Evolutionary conservation across 1,140 invertebrate genomes (phyloP).

Genomic region (Odontomachus brunneus): DNA sequence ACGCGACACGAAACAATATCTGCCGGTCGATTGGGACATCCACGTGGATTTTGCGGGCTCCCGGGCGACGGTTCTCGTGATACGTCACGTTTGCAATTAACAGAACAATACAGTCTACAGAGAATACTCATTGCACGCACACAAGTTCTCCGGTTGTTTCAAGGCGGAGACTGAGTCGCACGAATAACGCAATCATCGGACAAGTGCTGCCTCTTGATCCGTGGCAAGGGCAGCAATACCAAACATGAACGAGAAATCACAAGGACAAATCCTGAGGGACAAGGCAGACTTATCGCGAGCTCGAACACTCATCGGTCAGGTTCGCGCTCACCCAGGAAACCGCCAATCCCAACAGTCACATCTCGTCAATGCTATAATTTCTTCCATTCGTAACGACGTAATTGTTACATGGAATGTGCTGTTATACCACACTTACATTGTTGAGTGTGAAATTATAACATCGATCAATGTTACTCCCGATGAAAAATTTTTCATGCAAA

Average conservation of each 20-base stretch:
- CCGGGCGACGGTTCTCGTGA: constrained; percentile 6
- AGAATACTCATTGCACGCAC: constrained; percentile 32
- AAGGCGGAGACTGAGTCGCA: not conserved
- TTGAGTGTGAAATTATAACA: too few species aligned
- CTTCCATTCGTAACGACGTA: too few species aligned
- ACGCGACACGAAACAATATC: constrained; percentile 10
- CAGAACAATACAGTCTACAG: constrained; percentile 34
- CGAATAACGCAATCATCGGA: not conserved
- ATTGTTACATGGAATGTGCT: too few species aligned
- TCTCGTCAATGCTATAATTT: too few species aligned
- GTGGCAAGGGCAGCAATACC: constrained; percentile 23
- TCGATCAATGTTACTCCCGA: too few species aligned
- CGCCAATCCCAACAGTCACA: too few species aligned
- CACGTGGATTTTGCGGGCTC: not conserved
- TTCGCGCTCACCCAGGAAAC: not conserved
- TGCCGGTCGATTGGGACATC: constrained; percentile 12
- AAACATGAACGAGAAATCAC: constrained; percentile 35
- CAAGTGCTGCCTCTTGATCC: constrained; percentile 8
- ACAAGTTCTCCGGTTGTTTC: constrained; percentile 2
- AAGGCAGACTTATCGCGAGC: not conserved
- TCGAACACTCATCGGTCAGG: not conserved
- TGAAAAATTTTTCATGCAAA: too few species aligned
- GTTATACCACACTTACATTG: too few species aligned
- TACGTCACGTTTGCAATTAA: constrained; percentile 17
- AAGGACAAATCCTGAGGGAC: not conserved